Evolutionary conservation across 2,888 invertebrate species (phyloP).

Genomic region (Alsophila aescularia): DNA sequence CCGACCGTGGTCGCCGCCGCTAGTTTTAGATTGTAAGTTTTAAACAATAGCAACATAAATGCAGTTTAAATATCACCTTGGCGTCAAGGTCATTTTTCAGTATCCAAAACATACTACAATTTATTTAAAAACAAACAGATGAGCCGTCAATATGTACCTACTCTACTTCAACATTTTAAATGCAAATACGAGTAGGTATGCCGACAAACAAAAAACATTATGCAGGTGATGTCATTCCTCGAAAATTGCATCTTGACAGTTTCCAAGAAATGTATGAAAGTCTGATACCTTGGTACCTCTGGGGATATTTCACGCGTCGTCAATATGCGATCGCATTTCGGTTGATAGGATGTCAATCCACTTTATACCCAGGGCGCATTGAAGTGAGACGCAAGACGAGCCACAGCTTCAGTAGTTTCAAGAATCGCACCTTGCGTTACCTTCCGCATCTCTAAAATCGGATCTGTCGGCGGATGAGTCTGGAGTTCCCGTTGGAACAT

Average conservation of each 20-base stretch:
- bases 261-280: constrained; percentile 21
- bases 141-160: too few relatives aligned
- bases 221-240: background rate
- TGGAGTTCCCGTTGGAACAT: constrained; percentile 39
- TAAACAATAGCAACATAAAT: constrained; percentile 14
- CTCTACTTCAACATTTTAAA: background rate
- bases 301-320: constrained; percentile 39
- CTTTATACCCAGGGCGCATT: constrained; percentile 57
- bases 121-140: background rate
- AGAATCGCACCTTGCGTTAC: constrained; percentile 66
- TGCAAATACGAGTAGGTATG: background rate
- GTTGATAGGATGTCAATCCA: constrained; percentile 58
- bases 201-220: background rate
- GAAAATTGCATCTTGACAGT: constrained; percentile 1
- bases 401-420: constrained; percentile 47
- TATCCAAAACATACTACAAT: background rate
- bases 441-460: constrained; percentile 52
- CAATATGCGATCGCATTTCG: constrained; percentile 49
- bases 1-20: background rate
- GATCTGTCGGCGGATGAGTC: constrained; percentile 67
- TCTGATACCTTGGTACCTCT: constrained; percentile 22
- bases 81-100: constrained; percentile 1
- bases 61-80: constrained; percentile 7
- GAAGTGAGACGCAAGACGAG: constrained; percentile 43
- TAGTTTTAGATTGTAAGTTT: constrained; percentile 7